Base-by-base conservation (phyloP, 2,797 vertebrate species). In the Coregonus suidteri region DNA sequence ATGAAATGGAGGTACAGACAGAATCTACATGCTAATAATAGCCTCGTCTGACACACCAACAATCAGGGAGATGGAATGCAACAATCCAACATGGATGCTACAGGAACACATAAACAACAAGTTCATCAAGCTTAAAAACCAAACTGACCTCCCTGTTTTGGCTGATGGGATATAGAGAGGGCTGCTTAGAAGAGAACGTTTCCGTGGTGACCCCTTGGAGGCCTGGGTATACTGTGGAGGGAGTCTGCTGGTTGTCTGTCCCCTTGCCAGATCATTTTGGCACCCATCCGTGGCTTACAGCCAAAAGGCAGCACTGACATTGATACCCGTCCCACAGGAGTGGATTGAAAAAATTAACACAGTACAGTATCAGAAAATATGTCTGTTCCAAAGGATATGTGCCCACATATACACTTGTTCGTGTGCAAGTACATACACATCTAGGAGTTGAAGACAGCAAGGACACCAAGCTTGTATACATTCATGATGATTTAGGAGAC, bases 171-270 rank as follows among this genome's bases (percentile, higher is more conserved):
- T 7, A 25, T 6, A 47, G 31, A 34, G 65, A 51, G 66, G 52
- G 66, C 65, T 14, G 16, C 31, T 70, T 18, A 14, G 62, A 41
- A 30, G 59, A 51, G 73, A 41, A 75, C 15, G 73, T 66, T 47
- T 52, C 35, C 4, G 75, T 70, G 35, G 51, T 69, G 77, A 54
- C 77, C 77, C 34, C 35, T 51, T 47, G 30, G 47, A 59, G 72
- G 65, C 37, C 65, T 37, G 71, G 53, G 52, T 35, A 74, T 66
- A 78, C 72, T 74, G 77, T 35, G 77, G 72, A 18, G 72, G 54
- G 15, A 74, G 65, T 65, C 59, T 74, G 77, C 65, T 41, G 65
- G 76, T 68, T 78, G 47, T 69, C 72, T 78, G 65, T 74, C 77
- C 9, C 1, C 41, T 6, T 53, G 70, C 70, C 76, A 77, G 47